phyloP scores from a whole-genome alignment of 2,888 invertebrate genomes.

The Trachelus stipa region DNA sequence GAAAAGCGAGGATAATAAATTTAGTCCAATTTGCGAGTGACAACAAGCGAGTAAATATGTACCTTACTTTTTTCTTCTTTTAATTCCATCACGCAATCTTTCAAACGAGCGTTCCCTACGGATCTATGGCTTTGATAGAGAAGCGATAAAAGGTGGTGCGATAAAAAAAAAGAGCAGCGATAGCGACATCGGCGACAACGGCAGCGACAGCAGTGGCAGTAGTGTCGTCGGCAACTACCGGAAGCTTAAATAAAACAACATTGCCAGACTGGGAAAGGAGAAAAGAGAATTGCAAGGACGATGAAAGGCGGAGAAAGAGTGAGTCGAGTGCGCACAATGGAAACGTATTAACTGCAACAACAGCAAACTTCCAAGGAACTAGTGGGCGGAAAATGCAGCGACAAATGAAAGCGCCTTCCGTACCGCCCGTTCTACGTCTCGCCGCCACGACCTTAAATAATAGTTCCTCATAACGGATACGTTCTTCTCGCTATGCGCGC shows the following conservation, averaged over 20 bases:
- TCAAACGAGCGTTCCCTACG: background rate
- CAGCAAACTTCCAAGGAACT: constrained; percentile 21
- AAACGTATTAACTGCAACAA: constrained; percentile 37
- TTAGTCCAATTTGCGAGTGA: background rate
- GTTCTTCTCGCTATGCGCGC: background rate
- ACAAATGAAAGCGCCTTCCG: constrained; percentile 9
- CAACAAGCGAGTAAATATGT: background rate
- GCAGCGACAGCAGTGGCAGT: background rate
- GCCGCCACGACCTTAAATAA: constrained; percentile 22
- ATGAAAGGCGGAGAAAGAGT: constrained; percentile 7
- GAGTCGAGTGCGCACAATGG: constrained; percentile 28
- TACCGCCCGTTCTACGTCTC: background rate
- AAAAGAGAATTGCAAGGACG: constrained; percentile 3
- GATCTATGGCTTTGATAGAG: background rate
- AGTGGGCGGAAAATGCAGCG: constrained; percentile 23
- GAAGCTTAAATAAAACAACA: constrained; percentile 31
- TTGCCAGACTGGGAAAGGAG: constrained; percentile 6
- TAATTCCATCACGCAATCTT: background rate
- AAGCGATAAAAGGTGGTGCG: background rate
- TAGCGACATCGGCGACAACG: background rate
- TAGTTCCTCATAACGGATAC: background rate
- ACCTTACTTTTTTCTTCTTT: background rate
- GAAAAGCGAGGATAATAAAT: background rate
- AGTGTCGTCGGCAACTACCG: constrained; percentile 1
- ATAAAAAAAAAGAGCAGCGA: background rate